Evolutionary conservation across 2,888 invertebrate species (phyloP).

Genomic region (Acanthoscelides obtectus): DNA sequence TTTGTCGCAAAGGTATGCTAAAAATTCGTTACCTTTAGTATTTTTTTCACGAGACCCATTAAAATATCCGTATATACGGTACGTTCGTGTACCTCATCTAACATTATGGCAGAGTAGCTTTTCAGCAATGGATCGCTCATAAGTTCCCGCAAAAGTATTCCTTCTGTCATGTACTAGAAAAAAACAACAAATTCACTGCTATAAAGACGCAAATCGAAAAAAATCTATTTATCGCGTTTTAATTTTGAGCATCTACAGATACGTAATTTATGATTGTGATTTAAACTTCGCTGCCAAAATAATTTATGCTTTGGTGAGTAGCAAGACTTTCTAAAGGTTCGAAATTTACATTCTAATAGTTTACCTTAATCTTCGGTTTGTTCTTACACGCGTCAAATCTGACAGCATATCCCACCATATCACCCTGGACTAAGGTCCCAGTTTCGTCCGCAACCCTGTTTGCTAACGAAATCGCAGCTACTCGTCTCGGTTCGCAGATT

Average conservation of each 20-base stretch:
- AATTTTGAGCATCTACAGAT: no score
- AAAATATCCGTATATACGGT: conserved; percentile 89
- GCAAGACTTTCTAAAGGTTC: no score
- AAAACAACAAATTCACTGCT: neutral
- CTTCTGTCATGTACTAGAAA: conserved; percentile 90
- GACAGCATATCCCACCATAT: conserved; percentile 81
- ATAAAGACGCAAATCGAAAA: no score
- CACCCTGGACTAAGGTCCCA: conserved; percentile 67
- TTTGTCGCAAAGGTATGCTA: neutral
- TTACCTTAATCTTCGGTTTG: conserved; percentile 69
- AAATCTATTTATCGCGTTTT: no score
- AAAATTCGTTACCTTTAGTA: conserved; percentile 58
- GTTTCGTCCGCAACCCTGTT: conserved; percentile 84
- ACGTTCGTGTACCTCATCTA: conserved; percentile 96
- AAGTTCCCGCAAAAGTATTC: conserved; percentile 90
- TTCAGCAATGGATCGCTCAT: conserved; percentile 89
- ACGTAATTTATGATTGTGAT: no score
- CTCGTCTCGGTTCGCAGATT: conserved; percentile 87
- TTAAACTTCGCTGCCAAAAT: no score
- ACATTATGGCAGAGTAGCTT: conserved; percentile 80
- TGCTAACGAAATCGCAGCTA: conserved; percentile 86
- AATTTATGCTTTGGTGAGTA: no score
- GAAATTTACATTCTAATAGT: no score
- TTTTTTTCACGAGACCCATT: conserved; percentile 90
- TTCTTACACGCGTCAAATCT: conserved; percentile 65